Percentiles rank a stretch among this genome's conserved stretches.
phyloP scores from a whole-genome alignment of 2,113 vertebrate genomes.

The Sapajus apella region DNA sequence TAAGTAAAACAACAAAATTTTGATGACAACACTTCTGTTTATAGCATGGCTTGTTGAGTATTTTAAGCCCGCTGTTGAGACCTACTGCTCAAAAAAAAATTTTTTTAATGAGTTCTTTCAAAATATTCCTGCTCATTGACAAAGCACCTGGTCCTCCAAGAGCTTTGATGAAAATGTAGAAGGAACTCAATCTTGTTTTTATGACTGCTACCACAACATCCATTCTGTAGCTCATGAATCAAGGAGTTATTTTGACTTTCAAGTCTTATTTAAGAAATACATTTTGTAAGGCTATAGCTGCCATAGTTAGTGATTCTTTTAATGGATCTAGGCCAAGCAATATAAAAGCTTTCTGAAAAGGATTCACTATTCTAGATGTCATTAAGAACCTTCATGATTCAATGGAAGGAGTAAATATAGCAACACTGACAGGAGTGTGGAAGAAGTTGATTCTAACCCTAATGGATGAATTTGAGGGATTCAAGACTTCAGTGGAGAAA shows the following conservation, averaged over 20 bases:
- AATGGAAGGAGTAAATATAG: neutral
- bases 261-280: neutral
- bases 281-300: neutral
- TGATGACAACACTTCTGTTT: neutral
- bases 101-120: neutral
- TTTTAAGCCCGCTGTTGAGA: neutral
- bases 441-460: neutral
- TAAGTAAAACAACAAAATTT: neutral
- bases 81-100: neutral
- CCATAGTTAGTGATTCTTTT: neutral
- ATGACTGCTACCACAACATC: neutral
- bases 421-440: neutral
- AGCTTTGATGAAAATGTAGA: neutral
- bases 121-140: neutral
- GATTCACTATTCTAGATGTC: neutral
- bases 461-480: neutral
- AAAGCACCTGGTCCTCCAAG: neutral
- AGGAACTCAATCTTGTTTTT: neutral
- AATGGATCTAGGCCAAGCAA: neutral
- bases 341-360: neutral
- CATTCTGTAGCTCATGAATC: neutral
- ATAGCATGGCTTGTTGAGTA: neutral
- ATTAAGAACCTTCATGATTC: neutral
- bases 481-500: neutral
- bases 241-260: neutral